These are phyloP conservation scores for Probaryconus sp. DNA, from an alignment of 1,140 invertebrate species.

Conservation along the genomic window DNA sequence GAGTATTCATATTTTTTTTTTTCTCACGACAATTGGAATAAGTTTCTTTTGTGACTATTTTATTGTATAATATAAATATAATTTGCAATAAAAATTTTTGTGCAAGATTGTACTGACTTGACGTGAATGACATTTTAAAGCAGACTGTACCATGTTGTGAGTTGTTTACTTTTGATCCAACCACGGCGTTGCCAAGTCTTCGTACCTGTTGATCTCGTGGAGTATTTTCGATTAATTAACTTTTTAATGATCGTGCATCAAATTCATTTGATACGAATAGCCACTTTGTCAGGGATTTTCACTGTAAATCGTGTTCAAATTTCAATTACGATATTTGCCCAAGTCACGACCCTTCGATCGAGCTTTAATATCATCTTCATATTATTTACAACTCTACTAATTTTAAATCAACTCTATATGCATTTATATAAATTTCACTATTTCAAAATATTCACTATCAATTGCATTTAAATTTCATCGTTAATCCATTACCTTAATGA, in stretches of 20 bases:
- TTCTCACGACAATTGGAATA: too few species aligned
- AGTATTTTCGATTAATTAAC: slow-evolving; percentile 71
- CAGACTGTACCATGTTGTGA: slow-evolving; percentile 70
- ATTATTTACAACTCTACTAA: too few species aligned
- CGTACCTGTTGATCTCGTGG: slow-evolving; percentile 70
- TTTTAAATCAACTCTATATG: too few species aligned
- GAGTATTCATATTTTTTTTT: too few species aligned
- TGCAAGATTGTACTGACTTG: slow-evolving; percentile 4
- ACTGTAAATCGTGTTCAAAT: slow-evolving; percentile 2
- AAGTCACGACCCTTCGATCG: neutral
- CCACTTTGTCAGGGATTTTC: slow-evolving; percentile 16
- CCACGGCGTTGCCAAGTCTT: slow-evolving; percentile 74
- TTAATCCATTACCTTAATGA: too few species aligned
- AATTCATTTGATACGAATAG: slow-evolving; percentile 36
- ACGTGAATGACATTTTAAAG: slow-evolving; percentile 42
- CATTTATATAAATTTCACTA: too few species aligned
- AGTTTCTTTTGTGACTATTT: too few species aligned
- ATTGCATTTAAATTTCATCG: too few species aligned
- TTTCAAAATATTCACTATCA: too few species aligned
- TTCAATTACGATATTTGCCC: slow-evolving; percentile 20
- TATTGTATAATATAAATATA: slow-evolving; percentile 7
- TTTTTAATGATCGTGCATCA: slow-evolving; percentile 60
- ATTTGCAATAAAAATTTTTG: slow-evolving; percentile 20
- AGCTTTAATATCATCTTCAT: slow-evolving; percentile 1
- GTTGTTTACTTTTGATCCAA: slow-evolving; percentile 78